Percentiles rank a stretch among this genome's conserved stretches.
Evolutionary conservation across 2,113 vertebrate genomes (phyloP).

Genomic region (Eubucco bourcierii): DNA sequence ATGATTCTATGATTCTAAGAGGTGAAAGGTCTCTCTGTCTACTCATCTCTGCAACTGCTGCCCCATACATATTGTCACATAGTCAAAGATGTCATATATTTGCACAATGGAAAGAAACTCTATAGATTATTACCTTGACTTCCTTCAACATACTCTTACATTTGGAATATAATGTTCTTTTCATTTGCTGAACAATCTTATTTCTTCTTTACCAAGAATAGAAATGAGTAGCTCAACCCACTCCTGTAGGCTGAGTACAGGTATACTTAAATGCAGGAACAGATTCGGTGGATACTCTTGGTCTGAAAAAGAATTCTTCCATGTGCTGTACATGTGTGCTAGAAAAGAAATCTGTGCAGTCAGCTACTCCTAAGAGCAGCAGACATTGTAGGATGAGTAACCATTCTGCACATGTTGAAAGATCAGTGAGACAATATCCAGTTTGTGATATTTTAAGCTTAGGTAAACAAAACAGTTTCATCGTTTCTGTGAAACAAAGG

Average conservation of each 20-base stretch:
- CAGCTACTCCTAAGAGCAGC: not conserved
- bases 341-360: not conserved
- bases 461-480: not conserved
- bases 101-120: not conserved
- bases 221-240: not conserved
- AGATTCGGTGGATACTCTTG: not conserved
- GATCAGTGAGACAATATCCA: not conserved
- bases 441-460: not conserved
- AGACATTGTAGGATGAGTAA: not conserved
- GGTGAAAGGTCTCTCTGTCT: not conserved
- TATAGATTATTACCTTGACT: not conserved
- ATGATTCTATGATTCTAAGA: no score
- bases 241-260: not conserved
- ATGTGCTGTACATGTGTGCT: fast-evolving
- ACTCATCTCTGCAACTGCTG: not conserved
- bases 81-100: not conserved
- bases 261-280: not conserved
- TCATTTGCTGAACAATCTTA: not conserved
- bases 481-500: not conserved
- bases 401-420: not conserved
- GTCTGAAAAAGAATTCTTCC: not conserved
- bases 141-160: not conserved
- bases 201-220: not conserved
- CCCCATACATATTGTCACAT: not conserved
- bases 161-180: not conserved